A percentile compares a stretch with the other conserved stretches of the same genome.
Evolutionary conservation across 2,888 invertebrate genomes (phyloP).

Genomic region (Stegophylla sp.): DNA sequence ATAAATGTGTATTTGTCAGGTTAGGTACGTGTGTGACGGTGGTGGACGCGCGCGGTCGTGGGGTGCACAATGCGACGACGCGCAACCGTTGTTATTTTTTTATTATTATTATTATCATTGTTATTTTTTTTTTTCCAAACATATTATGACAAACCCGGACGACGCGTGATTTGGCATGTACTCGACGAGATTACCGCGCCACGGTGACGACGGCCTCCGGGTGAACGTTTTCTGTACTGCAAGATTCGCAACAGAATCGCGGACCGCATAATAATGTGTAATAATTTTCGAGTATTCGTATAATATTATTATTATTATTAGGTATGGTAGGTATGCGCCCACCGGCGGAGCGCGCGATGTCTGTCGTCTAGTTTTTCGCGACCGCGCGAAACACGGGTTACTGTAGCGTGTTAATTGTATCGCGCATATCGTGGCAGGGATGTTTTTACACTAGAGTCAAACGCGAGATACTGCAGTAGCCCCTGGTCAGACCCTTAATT

Average conservation of each 20-base stretch:
- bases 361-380: background rate
- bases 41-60: background rate
- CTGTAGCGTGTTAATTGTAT: too few relatives aligned
- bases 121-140: slow-evolving; percentile 8
- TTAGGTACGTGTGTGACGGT: background rate
- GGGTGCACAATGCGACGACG: background rate
- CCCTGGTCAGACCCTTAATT: too few relatives aligned
- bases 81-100: background rate
- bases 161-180: slow-evolving; percentile 51
- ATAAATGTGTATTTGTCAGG: too few relatives aligned
- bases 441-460: too few relatives aligned
- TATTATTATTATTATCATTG: background rate
- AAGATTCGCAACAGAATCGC: background rate
- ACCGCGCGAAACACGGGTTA: background rate
- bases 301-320: too few relatives aligned
- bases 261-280: background rate
- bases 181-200: slow-evolving; percentile 47
- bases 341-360: background rate
- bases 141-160: slow-evolving; percentile 40
- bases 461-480: too few relatives aligned
- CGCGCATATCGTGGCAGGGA: too few relatives aligned
- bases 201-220: background rate
- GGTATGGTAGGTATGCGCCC: background rate
- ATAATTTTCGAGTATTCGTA: too few relatives aligned
- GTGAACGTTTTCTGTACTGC: slow-evolving; percentile 21